Evolutionary conservation across 1,140 invertebrate genomes (phyloP).

Genomic region (Rhopalosiphum maidis): DNA sequence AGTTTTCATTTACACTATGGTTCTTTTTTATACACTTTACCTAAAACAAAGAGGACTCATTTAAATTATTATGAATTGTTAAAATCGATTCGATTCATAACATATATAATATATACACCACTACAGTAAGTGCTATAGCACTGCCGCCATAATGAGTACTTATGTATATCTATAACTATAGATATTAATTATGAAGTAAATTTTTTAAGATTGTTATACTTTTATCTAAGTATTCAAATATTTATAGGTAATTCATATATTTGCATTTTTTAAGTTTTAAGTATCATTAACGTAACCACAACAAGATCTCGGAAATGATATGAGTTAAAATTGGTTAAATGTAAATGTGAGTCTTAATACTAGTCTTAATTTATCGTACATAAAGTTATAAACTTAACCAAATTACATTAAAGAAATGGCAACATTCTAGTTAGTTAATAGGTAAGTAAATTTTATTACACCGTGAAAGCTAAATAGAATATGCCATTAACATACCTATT

Average conservation of each 20-base stretch:
- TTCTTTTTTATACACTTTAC: neutral
- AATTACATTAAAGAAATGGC: too few relatives aligned
- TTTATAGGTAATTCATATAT: neutral
- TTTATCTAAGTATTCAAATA: neutral
- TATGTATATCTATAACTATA: neutral
- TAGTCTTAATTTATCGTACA: too few relatives aligned
- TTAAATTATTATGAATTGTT: neutral
- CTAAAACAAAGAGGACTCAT: neutral
- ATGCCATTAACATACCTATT: too few relatives aligned
- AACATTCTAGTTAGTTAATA: too few relatives aligned
- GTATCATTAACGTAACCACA: too few relatives aligned
- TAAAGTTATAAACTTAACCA: too few relatives aligned
- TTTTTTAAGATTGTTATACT: neutral
- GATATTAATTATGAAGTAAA: neutral
- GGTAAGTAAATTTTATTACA: too few relatives aligned
- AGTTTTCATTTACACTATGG: neutral
- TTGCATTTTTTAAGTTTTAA: too few relatives aligned
- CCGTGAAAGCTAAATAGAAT: too few relatives aligned
- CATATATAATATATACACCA: neutral
- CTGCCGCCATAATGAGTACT: neutral
- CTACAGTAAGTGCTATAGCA: neutral
- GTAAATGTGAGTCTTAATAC: too few relatives aligned
- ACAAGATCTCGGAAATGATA: neutral
- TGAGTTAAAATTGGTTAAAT: too few relatives aligned
- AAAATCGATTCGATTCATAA: neutral